phyloP scores from a whole-genome alignment of 2,888 invertebrate genomes.

The Serrognathus titanus region DNA sequence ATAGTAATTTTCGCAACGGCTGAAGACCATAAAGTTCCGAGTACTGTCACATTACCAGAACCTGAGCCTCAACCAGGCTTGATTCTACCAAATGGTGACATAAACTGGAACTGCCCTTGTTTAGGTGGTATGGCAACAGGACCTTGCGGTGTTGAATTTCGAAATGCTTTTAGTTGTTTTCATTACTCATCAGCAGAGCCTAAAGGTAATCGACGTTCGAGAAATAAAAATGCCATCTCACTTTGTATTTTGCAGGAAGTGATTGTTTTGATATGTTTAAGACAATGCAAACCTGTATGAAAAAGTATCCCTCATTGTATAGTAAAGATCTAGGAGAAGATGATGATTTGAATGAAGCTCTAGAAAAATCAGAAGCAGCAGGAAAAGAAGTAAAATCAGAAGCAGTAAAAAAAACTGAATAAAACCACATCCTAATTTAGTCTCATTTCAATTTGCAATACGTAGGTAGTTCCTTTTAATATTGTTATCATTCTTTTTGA shows the following conservation, averaged over 20 bases:
- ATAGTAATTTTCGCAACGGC: constrained; percentile 77
- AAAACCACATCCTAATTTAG: neutral
- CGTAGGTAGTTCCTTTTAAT: too few species aligned
- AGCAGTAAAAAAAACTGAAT: constrained; percentile 3
- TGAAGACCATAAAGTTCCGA: constrained; percentile 73
- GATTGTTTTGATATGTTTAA: constrained; percentile 90
- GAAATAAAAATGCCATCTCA: neutral
- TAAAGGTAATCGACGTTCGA: constrained; percentile 59
- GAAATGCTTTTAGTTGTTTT: constrained; percentile 93
- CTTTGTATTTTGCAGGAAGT: constrained; percentile 47
- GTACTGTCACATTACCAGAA: constrained; percentile 66
- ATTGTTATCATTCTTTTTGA: too few species aligned
- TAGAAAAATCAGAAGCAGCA: constrained; percentile 32
- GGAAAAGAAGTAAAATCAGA: constrained; percentile 19
- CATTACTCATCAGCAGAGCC: constrained; percentile 87
- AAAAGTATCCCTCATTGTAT: constrained; percentile 80
- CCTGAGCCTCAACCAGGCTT: constrained; percentile 76
- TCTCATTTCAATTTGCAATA: too few species aligned
- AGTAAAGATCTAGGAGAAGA: constrained; percentile 67
- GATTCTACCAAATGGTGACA: constrained; percentile 78
- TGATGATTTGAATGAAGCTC: constrained; percentile 46
- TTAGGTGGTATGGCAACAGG: constrained; percentile 97
- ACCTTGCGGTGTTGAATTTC: constrained; percentile 89
- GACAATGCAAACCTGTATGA: constrained; percentile 89
- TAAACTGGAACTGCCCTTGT: constrained; percentile 97